Percentiles rank a stretch among this genome's conserved stretches.
phyloP scores from a whole-genome alignment of 1,140 invertebrate species.

The Hetaerina americana region DNA sequence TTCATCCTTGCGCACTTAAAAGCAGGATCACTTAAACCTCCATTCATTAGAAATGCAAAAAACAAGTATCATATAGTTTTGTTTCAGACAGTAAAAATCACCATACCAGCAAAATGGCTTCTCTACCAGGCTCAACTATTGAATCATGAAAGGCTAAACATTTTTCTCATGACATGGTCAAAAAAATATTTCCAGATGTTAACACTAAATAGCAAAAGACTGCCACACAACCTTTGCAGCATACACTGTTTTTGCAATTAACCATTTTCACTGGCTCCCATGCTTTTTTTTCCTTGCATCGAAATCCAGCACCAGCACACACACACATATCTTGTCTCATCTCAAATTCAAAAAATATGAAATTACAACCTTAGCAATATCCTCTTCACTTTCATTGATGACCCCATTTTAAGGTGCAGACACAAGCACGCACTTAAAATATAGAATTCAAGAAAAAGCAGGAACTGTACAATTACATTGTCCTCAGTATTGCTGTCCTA shows the following conservation, averaged over 20 bases:
- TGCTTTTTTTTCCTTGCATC: not conserved
- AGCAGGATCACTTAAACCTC: not conserved
- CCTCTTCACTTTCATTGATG: not conserved
- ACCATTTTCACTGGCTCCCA: not conserved
- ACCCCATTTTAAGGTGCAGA: not conserved
- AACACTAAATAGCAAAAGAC: not conserved
- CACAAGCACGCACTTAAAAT: not conserved
- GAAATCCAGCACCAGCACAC: not conserved
- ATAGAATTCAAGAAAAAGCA: not conserved
- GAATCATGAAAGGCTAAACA: not conserved
- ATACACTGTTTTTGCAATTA: not conserved
- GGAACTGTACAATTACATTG: not conserved
- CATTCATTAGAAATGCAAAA: not conserved
- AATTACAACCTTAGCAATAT: not conserved
- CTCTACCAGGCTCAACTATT: not conserved
- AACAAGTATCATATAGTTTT: not conserved
- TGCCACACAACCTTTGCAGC: not conserved
- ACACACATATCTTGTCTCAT: not conserved
- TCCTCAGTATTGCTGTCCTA: not conserved
- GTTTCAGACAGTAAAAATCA: not conserved
- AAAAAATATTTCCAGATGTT: slow-evolving; percentile 1
- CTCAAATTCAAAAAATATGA: not conserved
- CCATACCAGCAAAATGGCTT: not conserved
- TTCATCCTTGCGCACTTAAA: not conserved
- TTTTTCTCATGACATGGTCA: not conserved